Conservation (phyloP, 2,113 vertebrate genomes). For the Paramormyrops kingsleyae region DNA sequence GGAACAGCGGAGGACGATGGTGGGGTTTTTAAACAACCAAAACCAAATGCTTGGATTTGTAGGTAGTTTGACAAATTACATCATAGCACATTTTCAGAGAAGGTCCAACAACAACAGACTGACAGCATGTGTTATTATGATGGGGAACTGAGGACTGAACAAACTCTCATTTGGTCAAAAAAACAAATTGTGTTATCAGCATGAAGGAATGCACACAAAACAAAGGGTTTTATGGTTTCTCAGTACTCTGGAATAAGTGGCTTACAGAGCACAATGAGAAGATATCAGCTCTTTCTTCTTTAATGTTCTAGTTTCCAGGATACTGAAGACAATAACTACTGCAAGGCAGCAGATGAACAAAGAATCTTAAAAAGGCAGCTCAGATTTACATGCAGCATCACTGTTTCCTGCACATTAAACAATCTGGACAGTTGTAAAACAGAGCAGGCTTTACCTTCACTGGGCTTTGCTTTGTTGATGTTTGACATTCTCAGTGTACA, state of each 20-base stretch:
- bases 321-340: conserved; percentile 7
- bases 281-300: neutral
- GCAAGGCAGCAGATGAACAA: neutral
- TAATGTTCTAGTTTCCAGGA: conserved; percentile 14
- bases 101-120: neutral
- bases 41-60: neutral
- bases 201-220: neutral
- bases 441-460: neutral
- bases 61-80: neutral
- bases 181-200: neutral
- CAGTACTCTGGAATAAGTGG: neutral
- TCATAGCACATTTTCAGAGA: neutral
- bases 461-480: neutral
- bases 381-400: neutral
- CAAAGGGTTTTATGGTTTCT: neutral
- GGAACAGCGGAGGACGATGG: neutral
- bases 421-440: neutral
- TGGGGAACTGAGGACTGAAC: neutral
- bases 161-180: neutral
- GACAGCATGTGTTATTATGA: neutral
- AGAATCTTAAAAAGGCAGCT: neutral
- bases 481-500: neutral
- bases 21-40: neutral
- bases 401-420: neutral
- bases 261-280: neutral